Percentiles rank a stretch among this genome's conserved stretches.
These are phyloP conservation scores for Syngnathus acus DNA, from an alignment of 2,797 vertebrate species.

Conservation along the genomic window DNA sequence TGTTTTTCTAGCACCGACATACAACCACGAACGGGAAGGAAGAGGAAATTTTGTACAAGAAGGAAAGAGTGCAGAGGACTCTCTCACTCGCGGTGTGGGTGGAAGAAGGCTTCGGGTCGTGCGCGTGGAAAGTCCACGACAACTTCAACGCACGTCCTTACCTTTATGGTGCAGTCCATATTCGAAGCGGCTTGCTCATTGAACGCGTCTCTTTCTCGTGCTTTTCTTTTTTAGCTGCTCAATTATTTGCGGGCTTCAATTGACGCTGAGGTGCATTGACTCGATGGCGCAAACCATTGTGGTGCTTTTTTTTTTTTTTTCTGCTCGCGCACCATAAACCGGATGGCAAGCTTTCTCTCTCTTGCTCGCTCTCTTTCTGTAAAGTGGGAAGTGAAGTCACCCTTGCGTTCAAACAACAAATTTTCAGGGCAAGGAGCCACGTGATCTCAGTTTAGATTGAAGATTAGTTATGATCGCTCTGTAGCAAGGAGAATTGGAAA, in stretches of 20 bases:
- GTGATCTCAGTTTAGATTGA: not conserved
- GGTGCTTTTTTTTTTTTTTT: conserved; percentile 59
- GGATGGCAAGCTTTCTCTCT: conserved; percentile 64
- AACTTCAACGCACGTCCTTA: conserved; percentile 40
- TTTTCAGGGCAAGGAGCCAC: not conserved
- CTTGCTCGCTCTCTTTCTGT: conserved; percentile 58
- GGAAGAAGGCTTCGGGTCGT: conserved; percentile 39
- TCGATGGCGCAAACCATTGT: conserved; percentile 72
- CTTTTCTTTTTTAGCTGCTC: conserved; percentile 13
- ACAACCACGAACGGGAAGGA: conserved; percentile 89
- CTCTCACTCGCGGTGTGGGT: conserved; percentile 70
- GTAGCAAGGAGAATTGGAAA: not conserved
- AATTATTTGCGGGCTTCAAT: conserved; percentile 42
- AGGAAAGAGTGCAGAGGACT: conserved; percentile 82
- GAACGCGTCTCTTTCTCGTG: conserved; percentile 46
- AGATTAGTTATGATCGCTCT: not conserved
- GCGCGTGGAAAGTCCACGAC: conserved; percentile 15
- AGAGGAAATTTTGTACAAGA: conserved; percentile 86
- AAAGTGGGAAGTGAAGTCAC: conserved; percentile 86
- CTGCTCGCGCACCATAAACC: conserved; percentile 69
- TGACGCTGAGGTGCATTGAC: conserved; percentile 61
- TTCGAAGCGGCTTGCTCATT: conserved; percentile 65
- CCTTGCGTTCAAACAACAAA: conserved; percentile 11
- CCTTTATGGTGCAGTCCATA: conserved; percentile 86
- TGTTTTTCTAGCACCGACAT: conserved; percentile 84